Percentiles rank a stretch among this genome's conserved stretches.
Conservation (phyloP, 2,888 invertebrate genomes). For the Trissoscelio sp. region DNA sequence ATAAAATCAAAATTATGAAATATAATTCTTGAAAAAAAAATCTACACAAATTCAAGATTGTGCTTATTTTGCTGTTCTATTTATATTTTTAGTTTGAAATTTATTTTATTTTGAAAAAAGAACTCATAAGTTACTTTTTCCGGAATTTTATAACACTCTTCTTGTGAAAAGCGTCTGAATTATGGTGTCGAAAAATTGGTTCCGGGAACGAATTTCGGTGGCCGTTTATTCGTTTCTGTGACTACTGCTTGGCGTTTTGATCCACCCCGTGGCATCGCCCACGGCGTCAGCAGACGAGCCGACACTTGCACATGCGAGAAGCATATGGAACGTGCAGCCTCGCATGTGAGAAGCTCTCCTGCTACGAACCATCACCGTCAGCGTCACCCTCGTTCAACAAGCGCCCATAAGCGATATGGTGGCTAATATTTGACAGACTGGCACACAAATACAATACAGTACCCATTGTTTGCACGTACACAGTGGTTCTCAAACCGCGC, state of each 20-base stretch:
- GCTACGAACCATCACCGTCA: slow-evolving; percentile 65
- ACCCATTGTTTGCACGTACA: slow-evolving; percentile 75
- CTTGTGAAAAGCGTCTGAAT: neutral
- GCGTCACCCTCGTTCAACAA: slow-evolving; percentile 78
- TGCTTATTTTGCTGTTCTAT: too few relatives aligned
- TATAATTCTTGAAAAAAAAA: too few relatives aligned
- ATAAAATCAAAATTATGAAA: too few relatives aligned
- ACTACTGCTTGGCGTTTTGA: slow-evolving; percentile 38
- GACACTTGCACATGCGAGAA: slow-evolving; percentile 31
- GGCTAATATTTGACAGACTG: slow-evolving; percentile 82
- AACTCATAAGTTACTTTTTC: too few relatives aligned
- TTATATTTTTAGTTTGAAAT: too few relatives aligned
- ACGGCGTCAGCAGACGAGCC: slow-evolving; percentile 30
- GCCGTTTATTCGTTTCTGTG: slow-evolving; percentile 12
- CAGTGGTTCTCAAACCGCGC: slow-evolving; percentile 77
- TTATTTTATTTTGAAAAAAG: too few relatives aligned
- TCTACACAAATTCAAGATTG: too few relatives aligned
- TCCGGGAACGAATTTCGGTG: slow-evolving; percentile 24
- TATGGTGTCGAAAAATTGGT: slow-evolving; percentile 7
- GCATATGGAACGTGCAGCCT: slow-evolving; percentile 50
- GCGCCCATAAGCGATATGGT: slow-evolving; percentile 82
- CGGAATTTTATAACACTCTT: too few relatives aligned
- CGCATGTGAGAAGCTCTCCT: slow-evolving; percentile 58
- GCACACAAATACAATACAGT: slow-evolving; percentile 82
- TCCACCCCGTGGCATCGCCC: slow-evolving; percentile 43